A percentile compares a stretch with the other conserved stretches of the same genome.
phyloP scores from a whole-genome alignment of 35 echinoderm and acorn worm species.

The Nesometra sesokonis region DNA sequence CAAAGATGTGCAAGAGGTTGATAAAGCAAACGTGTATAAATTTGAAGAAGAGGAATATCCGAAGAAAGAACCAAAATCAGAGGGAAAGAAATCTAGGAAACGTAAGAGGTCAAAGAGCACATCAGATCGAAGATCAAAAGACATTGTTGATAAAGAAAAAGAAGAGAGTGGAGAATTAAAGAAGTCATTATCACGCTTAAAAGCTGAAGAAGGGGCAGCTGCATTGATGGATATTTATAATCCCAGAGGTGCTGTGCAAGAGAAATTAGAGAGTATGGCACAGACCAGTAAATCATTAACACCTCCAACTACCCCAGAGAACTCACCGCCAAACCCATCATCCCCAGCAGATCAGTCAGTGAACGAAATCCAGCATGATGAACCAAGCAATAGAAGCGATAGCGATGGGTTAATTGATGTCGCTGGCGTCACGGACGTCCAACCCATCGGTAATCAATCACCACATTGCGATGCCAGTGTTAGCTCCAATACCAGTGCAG shows the following conservation, averaged over 20 bases:
- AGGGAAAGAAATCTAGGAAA: constrained; percentile 14
- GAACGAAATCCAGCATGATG: constrained; percentile 23
- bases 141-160: not conserved
- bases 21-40: not conserved
- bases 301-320: constrained; percentile 89
- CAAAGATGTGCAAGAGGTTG: constrained; percentile 7
- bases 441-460: not conserved
- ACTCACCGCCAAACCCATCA: constrained; percentile 30
- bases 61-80: constrained; percentile 29
- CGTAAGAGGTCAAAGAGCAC: not conserved
- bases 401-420: constrained; percentile 70
- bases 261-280: not conserved
- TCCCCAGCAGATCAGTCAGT: constrained; percentile 47
- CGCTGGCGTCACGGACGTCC: constrained; percentile 28
- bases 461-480: not conserved
- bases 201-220: not conserved
- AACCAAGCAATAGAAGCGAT: constrained; percentile 58
- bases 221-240: not conserved
- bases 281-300: constrained; percentile 20
- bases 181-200: not conserved
- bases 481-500: not conserved
- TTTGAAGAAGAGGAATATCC: constrained; percentile 1
- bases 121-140: constrained; percentile 26
- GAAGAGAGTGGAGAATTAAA: not conserved
- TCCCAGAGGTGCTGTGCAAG: not conserved